Conservation (phyloP, 2,113 vertebrate genomes). For the Procavia capensis region DNA sequence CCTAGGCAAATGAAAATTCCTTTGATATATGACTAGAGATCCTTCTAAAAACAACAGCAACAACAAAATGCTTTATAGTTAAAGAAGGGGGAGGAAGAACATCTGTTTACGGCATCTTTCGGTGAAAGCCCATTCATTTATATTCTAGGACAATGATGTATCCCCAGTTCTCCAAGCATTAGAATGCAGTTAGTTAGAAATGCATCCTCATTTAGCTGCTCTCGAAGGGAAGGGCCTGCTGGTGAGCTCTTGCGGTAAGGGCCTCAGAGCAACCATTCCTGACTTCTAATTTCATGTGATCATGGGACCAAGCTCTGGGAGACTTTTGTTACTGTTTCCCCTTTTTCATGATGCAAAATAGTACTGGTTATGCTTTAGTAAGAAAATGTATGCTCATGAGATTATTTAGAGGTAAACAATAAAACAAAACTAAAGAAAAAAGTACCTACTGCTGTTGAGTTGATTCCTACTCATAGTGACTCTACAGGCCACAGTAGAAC, state of each 20-base stretch:
- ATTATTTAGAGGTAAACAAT: neutral
- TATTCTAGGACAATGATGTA: constrained; percentile 47
- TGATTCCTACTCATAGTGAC: too few relatives aligned
- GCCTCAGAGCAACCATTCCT: neutral
- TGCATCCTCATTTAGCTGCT: constrained; percentile 1
- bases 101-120: constrained; percentile 67
- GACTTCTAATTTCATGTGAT: constrained; percentile 50
- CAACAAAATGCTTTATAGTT: constrained; percentile 66
- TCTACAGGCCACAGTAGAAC: too few relatives aligned
- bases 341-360: neutral
- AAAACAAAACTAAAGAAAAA: too few relatives aligned
- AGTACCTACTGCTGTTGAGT: too few relatives aligned
- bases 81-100: constrained; percentile 37
- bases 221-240: neutral
- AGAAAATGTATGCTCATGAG: constrained; percentile 34
- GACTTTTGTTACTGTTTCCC: neutral
- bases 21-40: constrained; percentile 45
- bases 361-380: neutral
- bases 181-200: neutral
- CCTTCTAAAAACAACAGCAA: constrained; percentile 47
- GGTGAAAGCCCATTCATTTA: constrained; percentile 60
- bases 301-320: neutral
- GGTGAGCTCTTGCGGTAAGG: neutral
- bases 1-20: constrained; percentile 12
- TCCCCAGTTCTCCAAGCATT: constrained; percentile 28